phyloP scores from a whole-genome alignment of 1,140 invertebrate genomes.

The Ylistrum balloti region DNA sequence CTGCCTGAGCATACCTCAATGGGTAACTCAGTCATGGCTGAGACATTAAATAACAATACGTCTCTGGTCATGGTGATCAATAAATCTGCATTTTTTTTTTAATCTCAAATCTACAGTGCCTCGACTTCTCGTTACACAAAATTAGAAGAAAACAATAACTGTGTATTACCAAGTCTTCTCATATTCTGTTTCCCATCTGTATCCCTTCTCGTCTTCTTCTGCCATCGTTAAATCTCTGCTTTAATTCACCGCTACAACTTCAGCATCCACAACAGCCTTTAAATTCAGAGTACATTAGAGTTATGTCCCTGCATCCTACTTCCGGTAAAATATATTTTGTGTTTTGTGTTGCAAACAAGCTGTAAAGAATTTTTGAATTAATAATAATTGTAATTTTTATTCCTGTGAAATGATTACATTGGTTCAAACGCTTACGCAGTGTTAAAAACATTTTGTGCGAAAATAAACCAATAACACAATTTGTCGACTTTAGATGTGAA shows the following conservation, averaged over 20 bases:
- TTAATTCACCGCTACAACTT: neutral
- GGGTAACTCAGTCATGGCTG: no score
- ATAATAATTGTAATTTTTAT: no score
- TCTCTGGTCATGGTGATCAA: no score
- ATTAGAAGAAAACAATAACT: no score
- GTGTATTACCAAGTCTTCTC: slow-evolving; percentile 85
- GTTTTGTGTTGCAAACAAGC: neutral
- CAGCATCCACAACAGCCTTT: neutral
- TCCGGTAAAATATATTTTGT: neutral
- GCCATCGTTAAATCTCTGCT: slow-evolving; percentile 63
- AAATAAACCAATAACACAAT: neutral
- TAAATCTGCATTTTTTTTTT: no score
- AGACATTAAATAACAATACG: no score
- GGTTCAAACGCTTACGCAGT: no score
- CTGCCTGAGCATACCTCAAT: no score
- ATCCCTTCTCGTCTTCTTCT: slow-evolving; percentile 92
- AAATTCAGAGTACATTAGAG: neutral
- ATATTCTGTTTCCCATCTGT: slow-evolving; percentile 98
- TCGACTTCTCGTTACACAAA: no score
- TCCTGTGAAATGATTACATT: no score
- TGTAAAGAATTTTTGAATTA: no score
- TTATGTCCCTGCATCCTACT: neutral
- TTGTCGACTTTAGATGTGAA: neutral
- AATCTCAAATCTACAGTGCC: no score
- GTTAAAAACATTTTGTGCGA: neutral